Evolutionary conservation across 2,888 invertebrate genomes (phyloP).

Genomic region (Cheilosia urbana): DNA sequence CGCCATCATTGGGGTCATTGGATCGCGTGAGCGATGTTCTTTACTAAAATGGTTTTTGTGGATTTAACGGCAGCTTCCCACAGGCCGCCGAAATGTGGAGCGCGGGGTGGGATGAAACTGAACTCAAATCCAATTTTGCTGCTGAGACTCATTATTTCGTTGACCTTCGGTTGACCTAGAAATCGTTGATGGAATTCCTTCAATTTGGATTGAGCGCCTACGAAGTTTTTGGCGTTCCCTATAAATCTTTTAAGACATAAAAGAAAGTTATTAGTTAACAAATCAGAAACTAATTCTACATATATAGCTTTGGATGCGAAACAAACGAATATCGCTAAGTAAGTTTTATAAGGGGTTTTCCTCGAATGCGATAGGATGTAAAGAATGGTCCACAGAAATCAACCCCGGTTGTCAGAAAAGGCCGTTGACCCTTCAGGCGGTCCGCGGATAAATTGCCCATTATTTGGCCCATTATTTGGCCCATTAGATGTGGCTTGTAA

Average conservation of each 20-base stretch:
- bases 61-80: slow-evolving; percentile 12
- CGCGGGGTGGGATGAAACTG: neutral
- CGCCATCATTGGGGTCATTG: neutral
- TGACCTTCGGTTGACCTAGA: neutral
- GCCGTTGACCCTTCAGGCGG: slow-evolving; percentile 33
- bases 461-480: too few relatives aligned
- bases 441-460: slow-evolving; percentile 36
- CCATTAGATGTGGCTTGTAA: slow-evolving; percentile 30
- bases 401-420: neutral
- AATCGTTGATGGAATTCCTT: neutral
- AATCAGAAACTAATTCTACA: slow-evolving; percentile 27
- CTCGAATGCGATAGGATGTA: neutral
- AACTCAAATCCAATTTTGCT: neutral
- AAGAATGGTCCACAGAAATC: slow-evolving; percentile 11
- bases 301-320: slow-evolving; percentile 19
- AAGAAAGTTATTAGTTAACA: slow-evolving; percentile 28
- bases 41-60: neutral
- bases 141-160: neutral
- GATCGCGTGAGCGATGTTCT: neutral
- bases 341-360: neutral
- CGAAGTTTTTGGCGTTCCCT: slow-evolving; percentile 37
- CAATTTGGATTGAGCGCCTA: neutral
- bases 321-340: slow-evolving; percentile 22
- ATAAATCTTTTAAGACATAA: too few relatives aligned
- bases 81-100: slow-evolving; percentile 6